These are phyloP conservation scores for Onychostoma macrolepis DNA, from an alignment of 2,113 vertebrate genomes.

Conservation along the genomic window DNA sequence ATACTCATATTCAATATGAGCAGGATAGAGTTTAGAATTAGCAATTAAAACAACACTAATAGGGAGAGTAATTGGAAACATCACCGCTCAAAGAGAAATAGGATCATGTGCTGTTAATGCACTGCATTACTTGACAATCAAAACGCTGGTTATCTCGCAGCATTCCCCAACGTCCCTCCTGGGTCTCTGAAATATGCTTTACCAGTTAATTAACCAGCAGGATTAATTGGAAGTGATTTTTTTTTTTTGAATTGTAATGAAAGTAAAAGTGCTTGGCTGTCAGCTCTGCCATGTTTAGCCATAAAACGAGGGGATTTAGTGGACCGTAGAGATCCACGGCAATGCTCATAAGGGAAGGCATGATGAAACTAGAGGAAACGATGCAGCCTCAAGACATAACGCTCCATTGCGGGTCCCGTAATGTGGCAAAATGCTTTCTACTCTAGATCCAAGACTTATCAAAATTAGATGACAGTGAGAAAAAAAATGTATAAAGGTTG, in stretches of 20 bases:
- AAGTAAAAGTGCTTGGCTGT: slow-evolving; percentile 45
- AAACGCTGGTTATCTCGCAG: slow-evolving; percentile 34
- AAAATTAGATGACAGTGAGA: slow-evolving; percentile 13
- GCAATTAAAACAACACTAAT: slow-evolving; percentile 37
- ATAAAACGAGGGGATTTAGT: slow-evolving; percentile 56
- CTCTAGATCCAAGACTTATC: slow-evolving; percentile 26
- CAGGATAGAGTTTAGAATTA: not conserved
- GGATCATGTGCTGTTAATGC: slow-evolving; percentile 35
- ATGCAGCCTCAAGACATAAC: slow-evolving; percentile 33
- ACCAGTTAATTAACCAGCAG: slow-evolving; percentile 47
- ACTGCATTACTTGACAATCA: slow-evolving; percentile 21
- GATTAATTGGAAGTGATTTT: slow-evolving; percentile 52
- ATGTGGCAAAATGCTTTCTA: slow-evolving; percentile 13
- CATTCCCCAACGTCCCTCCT: not conserved
- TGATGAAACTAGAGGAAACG: slow-evolving; percentile 60
- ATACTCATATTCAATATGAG: slow-evolving; percentile 7
- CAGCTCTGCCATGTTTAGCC: slow-evolving; percentile 52
- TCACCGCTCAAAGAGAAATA: slow-evolving; percentile 25
- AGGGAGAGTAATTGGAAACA: slow-evolving; percentile 27
- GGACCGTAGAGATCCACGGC: slow-evolving; percentile 39
- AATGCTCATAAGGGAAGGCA: slow-evolving; percentile 36
- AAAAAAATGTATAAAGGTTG: slow-evolving; percentile 9
- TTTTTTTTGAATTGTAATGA: slow-evolving; percentile 54
- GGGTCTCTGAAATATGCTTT: slow-evolving; percentile 40
- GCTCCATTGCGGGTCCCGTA: slow-evolving; percentile 20